Conservation (phyloP, 2,797 vertebrate genomes). For the Aselliscus stoliczkanus region DNA sequence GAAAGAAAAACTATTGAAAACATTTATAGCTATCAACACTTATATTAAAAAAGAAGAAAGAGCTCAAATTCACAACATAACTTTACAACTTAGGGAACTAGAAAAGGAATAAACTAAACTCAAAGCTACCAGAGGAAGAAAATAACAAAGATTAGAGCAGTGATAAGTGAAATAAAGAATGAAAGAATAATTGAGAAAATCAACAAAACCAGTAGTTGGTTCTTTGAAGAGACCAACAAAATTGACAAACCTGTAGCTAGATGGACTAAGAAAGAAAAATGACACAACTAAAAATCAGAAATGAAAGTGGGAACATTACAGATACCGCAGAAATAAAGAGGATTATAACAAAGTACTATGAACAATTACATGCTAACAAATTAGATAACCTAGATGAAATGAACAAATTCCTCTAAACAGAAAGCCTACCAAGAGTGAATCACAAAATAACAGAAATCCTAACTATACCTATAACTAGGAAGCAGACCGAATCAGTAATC, state of each 20-base stretch:
- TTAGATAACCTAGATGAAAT: neutral
- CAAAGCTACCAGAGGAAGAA: neutral
- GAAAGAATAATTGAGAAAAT: neutral
- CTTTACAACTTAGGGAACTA: neutral
- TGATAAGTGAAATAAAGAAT: neutral
- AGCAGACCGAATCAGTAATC: neutral
- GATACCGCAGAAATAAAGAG: neutral
- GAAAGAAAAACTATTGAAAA: neutral
- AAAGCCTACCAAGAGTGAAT: neutral
- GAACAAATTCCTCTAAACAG: neutral
- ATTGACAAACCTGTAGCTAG: neutral
- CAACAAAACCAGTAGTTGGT: neutral
- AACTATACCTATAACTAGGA: neutral
- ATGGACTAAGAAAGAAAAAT: neutral
- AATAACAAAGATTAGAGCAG: neutral
- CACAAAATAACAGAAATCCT: neutral
- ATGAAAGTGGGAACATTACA: neutral
- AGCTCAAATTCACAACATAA: neutral
- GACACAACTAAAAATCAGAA: neutral
- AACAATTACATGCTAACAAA: neutral
- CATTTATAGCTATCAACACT: neutral
- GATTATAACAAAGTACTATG: neutral
- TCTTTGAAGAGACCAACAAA: neutral
- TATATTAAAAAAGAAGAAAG: neutral
- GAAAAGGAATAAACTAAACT: neutral